A percentile compares a stretch with the other conserved stretches of the same genome.
These are phyloP conservation scores for Leptinotarsa undecemlineata DNA, from an alignment of 1,140 invertebrate species.

Conservation along the genomic window DNA sequence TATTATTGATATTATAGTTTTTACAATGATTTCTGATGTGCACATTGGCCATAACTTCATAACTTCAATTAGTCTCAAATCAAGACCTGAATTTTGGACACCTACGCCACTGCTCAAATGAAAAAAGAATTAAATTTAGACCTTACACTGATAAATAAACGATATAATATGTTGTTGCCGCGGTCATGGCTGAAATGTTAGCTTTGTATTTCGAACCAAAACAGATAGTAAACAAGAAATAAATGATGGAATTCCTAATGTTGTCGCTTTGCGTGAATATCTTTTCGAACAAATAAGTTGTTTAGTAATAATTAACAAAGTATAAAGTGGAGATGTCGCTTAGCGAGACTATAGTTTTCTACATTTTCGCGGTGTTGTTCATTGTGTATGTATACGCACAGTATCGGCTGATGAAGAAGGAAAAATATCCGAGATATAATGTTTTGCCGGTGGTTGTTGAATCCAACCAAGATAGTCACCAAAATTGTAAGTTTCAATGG, in stretches of 20 bases:
- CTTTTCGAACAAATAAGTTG: not conserved
- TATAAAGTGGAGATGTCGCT: constrained; percentile 3
- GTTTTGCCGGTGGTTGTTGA: not conserved
- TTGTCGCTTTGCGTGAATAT: not conserved
- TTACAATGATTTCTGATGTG: too few relatives aligned
- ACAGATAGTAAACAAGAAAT: constrained; percentile 1
- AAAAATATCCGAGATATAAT: not conserved
- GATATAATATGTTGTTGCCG: not conserved
- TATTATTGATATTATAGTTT: too few relatives aligned
- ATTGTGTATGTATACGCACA: constrained; percentile 15
- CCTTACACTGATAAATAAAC: not conserved
- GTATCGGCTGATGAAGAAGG: constrained; percentile 7
- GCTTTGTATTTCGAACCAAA: not conserved
- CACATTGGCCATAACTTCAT: too few relatives aligned
- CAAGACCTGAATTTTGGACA: not conserved
- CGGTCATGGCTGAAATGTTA: not conserved
- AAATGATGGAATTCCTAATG: not conserved
- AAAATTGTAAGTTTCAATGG: not conserved
- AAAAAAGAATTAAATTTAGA: not conserved
- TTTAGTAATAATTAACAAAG: not conserved
- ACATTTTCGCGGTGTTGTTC: not conserved
- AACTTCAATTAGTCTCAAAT: not conserved
- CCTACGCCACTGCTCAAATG: not conserved
- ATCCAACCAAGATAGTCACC: not conserved
- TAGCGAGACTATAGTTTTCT: not conserved